Base-by-base conservation (phyloP, 2,888 invertebrate genomes). In the Agrenia bidenticulata region DNA sequence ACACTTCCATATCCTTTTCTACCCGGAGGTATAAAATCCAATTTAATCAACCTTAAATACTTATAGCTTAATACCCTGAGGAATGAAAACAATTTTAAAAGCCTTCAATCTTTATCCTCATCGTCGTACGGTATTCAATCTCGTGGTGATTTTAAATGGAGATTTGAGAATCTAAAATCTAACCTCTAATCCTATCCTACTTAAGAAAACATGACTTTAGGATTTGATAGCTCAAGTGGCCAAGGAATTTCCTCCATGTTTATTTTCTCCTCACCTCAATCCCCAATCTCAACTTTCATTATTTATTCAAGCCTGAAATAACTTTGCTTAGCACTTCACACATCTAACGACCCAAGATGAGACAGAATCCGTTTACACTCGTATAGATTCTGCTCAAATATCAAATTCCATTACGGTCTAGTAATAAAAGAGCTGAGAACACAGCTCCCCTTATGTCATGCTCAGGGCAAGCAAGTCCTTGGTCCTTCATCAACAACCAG, bases 231-330 rank as follows among this genome's bases (percentile, higher is more conserved):
- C 24, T 55, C n/a, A 55, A 55, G 41, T 41, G 56, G 17, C 37
- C 41, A 59, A 26, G 49, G n/a, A 49, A 59, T 49, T 59, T 17
- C 24, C 21, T 37, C n/a, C n/a, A 27, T 49, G 45, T 59, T 49
- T 59, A 49, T 61, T 45, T 27, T 62, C 26, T 32, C 39, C 55
- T 27, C 21, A 26, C 24, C 15, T 42, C 39, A 39, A 11, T 19
- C 61, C 50, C 50, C 15, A 19, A 21, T 26, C 32, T 24, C 23
- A 54, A 49, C 54, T 42, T 58, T 39, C 21, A 9, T 5, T 64
- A 64, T 64, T 64, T 64, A 64, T 58, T 64, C 51, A 39, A 23
- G 41, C 41, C 19, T 41, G n/a, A 57, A 57, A 57, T 57, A 57
- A 57, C 56, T 57, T 57, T 57, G 23, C 56, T 41, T 21, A 57